A percentile compares a stretch with the other conserved stretches of the same genome.
Evolutionary conservation across 2,113 vertebrate genomes (phyloP).

Genomic region (Mandrillus leucophaeus): DNA sequence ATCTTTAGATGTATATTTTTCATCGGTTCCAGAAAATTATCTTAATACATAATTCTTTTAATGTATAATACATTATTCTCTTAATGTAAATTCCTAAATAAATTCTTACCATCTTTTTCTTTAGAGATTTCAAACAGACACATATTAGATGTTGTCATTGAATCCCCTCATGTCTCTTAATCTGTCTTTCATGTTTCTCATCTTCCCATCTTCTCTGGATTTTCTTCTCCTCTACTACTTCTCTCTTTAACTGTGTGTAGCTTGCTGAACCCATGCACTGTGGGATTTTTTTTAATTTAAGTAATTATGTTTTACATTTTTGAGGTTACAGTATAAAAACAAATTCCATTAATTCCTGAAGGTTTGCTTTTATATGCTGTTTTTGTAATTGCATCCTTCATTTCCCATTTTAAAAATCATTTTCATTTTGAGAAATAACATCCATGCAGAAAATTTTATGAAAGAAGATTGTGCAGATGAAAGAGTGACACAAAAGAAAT

Average conservation of each 20-base stretch:
- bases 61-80: background rate
- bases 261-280: background rate
- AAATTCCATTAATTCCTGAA: background rate
- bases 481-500: background rate
- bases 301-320: background rate
- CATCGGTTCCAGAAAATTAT: conserved; percentile 8
- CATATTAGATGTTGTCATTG: background rate
- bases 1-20: background rate
- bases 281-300: background rate
- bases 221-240: background rate
- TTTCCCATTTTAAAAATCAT: background rate
- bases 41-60: background rate
- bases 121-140: background rate
- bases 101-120: background rate
- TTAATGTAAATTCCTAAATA: background rate
- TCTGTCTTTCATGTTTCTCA: background rate
- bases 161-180: background rate
- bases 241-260: background rate
- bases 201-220: background rate
- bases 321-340: background rate
- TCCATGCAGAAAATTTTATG: background rate
- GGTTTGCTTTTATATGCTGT: background rate
- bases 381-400: background rate
- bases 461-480: background rate
- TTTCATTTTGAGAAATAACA: background rate